A percentile compares a stretch with the other conserved stretches of the same genome.
Evolutionary conservation across 2,113 vertebrate species (phyloP).

Genomic region (Platanista minor): DNA sequence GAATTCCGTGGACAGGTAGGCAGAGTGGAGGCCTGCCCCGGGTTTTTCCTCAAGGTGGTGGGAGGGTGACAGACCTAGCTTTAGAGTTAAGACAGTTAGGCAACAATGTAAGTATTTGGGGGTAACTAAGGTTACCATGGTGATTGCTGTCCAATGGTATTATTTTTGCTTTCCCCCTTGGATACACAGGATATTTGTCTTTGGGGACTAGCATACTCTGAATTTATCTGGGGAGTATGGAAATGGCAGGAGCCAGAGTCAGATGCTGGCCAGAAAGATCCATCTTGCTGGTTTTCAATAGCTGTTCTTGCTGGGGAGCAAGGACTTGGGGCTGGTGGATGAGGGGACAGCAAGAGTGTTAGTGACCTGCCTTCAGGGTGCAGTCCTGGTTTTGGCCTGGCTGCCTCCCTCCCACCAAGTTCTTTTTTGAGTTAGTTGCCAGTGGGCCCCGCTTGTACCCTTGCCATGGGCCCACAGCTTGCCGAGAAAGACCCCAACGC

Average conservation of each 20-base stretch:
- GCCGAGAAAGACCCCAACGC: slow-evolving; percentile 56
- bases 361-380: background rate
- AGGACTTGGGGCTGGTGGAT: background rate
- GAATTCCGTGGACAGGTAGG: background rate
- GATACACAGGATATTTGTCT: slow-evolving; percentile 13
- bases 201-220: background rate
- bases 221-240: background rate
- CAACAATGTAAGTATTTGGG: background rate
- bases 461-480: slow-evolving; percentile 55
- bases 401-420: background rate
- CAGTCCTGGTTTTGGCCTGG: background rate
- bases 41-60: background rate
- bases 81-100: slow-evolving; percentile 14
- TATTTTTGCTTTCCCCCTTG: background rate
- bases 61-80: background rate
- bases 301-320: background rate
- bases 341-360: background rate
- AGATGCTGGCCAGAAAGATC: background rate
- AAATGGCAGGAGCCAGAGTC: background rate
- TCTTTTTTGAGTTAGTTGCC: slow-evolving; percentile 23
- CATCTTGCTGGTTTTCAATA: background rate
- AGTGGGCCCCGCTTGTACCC: slow-evolving; percentile 27
- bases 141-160: background rate
- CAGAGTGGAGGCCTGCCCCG: background rate
- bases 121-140: background rate